These are phyloP conservation scores for Augochlorella aurata DNA, from an alignment of 2,888 invertebrate species.

Conservation along the genomic window DNA sequence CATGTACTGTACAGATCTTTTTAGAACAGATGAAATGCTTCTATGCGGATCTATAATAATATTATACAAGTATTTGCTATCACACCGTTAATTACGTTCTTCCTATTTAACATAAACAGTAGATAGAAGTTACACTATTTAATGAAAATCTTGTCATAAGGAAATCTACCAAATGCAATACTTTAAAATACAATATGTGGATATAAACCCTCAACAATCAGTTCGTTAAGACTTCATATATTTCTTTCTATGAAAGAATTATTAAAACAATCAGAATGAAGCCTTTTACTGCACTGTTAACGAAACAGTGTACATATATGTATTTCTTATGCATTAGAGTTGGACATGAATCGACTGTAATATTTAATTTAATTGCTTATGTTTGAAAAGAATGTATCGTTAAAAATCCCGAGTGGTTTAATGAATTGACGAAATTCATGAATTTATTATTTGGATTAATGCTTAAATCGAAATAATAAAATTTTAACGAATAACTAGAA, in stretches of 20 bases:
- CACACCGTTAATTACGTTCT: neutral
- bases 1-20: slow-evolving; percentile 6
- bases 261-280: slow-evolving; percentile 16
- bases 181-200: neutral
- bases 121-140: slow-evolving; percentile 30
- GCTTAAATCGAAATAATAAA: neutral
- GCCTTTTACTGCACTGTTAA: neutral
- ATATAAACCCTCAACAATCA: slow-evolving; percentile 21
- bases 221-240: slow-evolving; percentile 22
- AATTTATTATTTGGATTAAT: neutral
- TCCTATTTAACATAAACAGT: neutral
- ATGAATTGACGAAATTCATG: neutral
- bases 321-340: slow-evolving; percentile 5
- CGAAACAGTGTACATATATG: neutral
- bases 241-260: slow-evolving; percentile 46
- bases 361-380: neutral
- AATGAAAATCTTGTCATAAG: slow-evolving; percentile 9
- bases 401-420: neutral
- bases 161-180: neutral
- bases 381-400: neutral
- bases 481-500: neutral
- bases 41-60: slow-evolving; percentile 2
- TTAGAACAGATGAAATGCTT: neutral
- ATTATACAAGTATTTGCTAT: slow-evolving; percentile 3
- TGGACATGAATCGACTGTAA: neutral